phyloP scores from a whole-genome alignment of 2,797 vertebrate genomes.

The Naso thynnoides region DNA sequence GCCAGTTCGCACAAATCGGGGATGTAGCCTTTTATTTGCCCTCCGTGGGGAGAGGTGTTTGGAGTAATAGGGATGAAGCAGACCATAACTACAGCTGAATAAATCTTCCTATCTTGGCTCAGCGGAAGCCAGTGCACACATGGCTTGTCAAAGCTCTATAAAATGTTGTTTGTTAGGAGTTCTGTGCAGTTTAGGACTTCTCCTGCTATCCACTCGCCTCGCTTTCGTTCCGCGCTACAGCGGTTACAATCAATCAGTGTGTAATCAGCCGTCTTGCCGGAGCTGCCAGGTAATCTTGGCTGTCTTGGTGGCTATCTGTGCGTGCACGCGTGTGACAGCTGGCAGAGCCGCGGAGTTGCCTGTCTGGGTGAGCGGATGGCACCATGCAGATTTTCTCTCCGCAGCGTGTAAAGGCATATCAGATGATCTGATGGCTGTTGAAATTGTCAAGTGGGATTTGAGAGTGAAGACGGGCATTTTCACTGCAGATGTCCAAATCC shows the following conservation, averaged over 20 bases:
- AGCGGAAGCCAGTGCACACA: conserved; percentile 52
- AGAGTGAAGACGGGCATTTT: conserved; percentile 28
- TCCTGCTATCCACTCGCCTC: conserved; percentile 45
- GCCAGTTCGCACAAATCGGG: conserved; percentile 69
- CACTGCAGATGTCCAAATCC: conserved; percentile 18
- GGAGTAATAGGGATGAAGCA: conserved; percentile 77
- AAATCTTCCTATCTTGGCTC: conserved; percentile 79
- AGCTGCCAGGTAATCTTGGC: conserved; percentile 81
- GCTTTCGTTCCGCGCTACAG: conserved; percentile 61
- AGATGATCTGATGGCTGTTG: conserved; percentile 61
- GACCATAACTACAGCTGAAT: conserved; percentile 78
- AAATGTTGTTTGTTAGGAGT: conserved; percentile 76
- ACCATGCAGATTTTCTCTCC: conserved; percentile 53
- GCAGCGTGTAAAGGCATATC: conserved; percentile 43
- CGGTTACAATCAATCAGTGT: conserved; percentile 82
- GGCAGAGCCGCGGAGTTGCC: conserved; percentile 64
- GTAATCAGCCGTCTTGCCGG: conserved; percentile 78
- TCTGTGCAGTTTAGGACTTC: conserved; percentile 68
- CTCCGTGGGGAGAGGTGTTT: conserved; percentile 69
- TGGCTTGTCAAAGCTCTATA: conserved; percentile 71
- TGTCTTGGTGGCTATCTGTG: conserved; percentile 71
- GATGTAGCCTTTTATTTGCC: conserved; percentile 76
- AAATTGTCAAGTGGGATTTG: conserved; percentile 61
- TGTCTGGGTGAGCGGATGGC: conserved; percentile 59
- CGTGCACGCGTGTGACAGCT: conserved; percentile 63